Percentiles rank a stretch among this genome's conserved stretches.
phyloP scores from a whole-genome alignment of 2,888 invertebrate species.

The Leptogaster cylindrica region DNA sequence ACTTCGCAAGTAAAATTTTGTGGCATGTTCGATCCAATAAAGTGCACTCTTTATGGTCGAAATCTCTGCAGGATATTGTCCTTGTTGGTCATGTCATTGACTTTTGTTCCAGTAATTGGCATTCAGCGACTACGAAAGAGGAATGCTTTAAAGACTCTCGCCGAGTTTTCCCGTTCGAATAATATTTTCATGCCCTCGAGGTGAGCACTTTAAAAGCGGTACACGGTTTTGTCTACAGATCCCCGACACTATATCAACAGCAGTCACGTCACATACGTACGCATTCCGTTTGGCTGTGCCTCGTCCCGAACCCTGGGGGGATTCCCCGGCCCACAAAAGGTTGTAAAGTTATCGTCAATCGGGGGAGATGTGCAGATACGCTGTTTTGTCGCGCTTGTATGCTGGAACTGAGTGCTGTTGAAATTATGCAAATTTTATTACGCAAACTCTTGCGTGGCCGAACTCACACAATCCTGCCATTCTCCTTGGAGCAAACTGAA shows the following conservation, averaged over 20 bases:
- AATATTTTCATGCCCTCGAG: neutral
- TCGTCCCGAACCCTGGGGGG: slow-evolving; percentile 2
- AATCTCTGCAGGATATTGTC: neutral
- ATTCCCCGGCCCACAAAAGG: neutral
- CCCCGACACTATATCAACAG: slow-evolving; percentile 20
- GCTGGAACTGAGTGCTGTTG: slow-evolving; percentile 46
- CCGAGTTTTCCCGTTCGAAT: neutral
- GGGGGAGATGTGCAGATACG: slow-evolving; percentile 13
- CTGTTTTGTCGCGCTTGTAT: slow-evolving; percentile 44
- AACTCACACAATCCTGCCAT: slow-evolving; percentile 18
- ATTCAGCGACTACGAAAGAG: slow-evolving; percentile 7
- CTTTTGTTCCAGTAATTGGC: slow-evolving; percentile 27
- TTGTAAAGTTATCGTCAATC: slow-evolving; percentile 37
- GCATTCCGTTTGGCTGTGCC: too few relatives aligned
- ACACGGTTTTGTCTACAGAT: slow-evolving; percentile 27
- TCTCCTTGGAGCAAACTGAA: slow-evolving; percentile 7
- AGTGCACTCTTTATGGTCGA: too few relatives aligned
- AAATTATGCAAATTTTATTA: slow-evolving; percentile 62
- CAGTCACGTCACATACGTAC: slow-evolving; percentile 39
- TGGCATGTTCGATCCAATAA: too few relatives aligned
- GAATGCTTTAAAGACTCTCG: neutral
- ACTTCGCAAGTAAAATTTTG: too few relatives aligned
- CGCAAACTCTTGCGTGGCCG: slow-evolving; percentile 57
- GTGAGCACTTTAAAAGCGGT: slow-evolving; percentile 17
- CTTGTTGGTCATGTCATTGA: neutral